Conservation (phyloP, 2,888 invertebrate species). For the Sinopyrophorus schimmeli region DNA sequence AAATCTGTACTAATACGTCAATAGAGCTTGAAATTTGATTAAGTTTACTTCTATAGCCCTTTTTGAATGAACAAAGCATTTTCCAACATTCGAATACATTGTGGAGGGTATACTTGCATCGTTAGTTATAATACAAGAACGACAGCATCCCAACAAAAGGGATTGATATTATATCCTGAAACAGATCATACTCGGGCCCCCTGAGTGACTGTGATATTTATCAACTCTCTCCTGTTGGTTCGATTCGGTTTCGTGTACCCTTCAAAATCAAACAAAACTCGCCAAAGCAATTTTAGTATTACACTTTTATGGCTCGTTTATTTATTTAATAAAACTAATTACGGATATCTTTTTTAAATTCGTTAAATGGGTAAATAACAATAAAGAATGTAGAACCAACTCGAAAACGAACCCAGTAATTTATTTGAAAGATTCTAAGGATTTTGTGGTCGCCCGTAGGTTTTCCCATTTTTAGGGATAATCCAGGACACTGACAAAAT, state of each 20-base stretch:
- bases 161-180: conserved; percentile 30
- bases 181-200: conserved; percentile 27
- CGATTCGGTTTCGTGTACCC: conserved; percentile 20
- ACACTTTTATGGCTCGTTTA: too few species aligned
- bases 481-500: conserved; percentile 37
- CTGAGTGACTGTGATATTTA: conserved; percentile 32
- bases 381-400: too few species aligned
- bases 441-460: too few species aligned
- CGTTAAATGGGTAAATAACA: too few species aligned
- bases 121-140: conserved; percentile 21
- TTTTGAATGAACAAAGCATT: conserved; percentile 35
- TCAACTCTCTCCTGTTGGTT: conserved; percentile 24
- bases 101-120: conserved; percentile 20
- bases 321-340: too few species aligned
- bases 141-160: conserved; percentile 29
- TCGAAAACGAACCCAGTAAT: too few species aligned
- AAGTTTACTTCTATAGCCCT: conserved; percentile 50
- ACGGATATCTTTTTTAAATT: too few species aligned
- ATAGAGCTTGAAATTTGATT: conserved; percentile 55
- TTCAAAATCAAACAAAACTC: conserved; percentile 21
- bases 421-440: too few species aligned
- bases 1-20: conserved; percentile 54
- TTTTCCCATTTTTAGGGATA: conserved; percentile 28
- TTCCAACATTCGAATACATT: conserved; percentile 34
- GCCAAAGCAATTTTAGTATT: too few species aligned